A percentile compares a stretch with the other conserved stretches of the same genome.
Evolutionary conservation across 2,113 vertebrate genomes (phyloP).

Genomic region (Heliornis fulica): DNA sequence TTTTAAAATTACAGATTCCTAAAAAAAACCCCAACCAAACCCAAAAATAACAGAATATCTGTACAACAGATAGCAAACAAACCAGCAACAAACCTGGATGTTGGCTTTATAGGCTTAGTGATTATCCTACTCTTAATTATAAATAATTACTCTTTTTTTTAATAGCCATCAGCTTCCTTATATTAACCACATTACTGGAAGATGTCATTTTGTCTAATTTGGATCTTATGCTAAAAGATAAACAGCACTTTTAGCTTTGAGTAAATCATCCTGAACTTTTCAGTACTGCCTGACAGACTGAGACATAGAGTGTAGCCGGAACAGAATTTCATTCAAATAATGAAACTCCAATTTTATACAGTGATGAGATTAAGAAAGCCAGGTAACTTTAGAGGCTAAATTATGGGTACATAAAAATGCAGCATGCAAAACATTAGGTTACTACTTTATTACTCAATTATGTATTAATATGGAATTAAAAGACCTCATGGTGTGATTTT

Average conservation of each 20-base stretch:
- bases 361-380: constrained; percentile 1
- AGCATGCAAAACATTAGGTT: not conserved
- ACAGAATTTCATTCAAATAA: constrained; percentile 15
- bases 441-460: constrained; percentile 48
- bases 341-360: not conserved
- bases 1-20: not conserved
- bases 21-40: not conserved
- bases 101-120: not conserved
- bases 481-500: constrained; percentile 6
- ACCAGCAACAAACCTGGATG: not conserved
- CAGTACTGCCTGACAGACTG: not conserved
- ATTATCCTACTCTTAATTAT: not conserved
- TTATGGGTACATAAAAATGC: not conserved
- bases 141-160: not conserved
- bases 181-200: not conserved
- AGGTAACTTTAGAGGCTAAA: constrained; percentile 11
- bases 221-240: not conserved
- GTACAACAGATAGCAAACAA: not conserved
- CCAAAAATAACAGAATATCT: not conserved
- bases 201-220: not conserved
- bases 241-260: not conserved
- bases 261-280: constrained; percentile 1
- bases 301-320: not conserved
- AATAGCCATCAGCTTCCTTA: not conserved
- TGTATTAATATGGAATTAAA: constrained; percentile 62